Evolutionary conservation across 1,140 invertebrate genomes (phyloP).

Genomic region (Odontomachus brunneus): DNA sequence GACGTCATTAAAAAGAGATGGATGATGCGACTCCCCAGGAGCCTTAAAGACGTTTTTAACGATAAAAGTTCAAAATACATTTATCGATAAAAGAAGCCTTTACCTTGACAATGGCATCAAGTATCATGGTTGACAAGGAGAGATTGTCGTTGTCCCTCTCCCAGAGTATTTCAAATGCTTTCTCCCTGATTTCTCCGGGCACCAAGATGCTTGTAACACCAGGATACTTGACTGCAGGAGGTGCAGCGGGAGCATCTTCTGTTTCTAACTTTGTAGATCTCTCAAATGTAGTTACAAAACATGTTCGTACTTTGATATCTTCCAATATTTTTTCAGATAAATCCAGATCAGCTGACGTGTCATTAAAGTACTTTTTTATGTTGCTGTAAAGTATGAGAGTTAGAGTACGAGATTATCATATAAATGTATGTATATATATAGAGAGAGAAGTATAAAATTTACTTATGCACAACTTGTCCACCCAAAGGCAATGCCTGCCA

Average conservation of each 20-base stretch:
- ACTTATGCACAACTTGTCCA: slow-evolving; percentile 89
- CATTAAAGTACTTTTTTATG: slow-evolving; percentile 75
- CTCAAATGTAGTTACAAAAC: slow-evolving; percentile 93
- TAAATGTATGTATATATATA: background rate
- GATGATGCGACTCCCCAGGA: no score
- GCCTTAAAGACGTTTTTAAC: no score
- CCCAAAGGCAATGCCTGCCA: slow-evolving; percentile 92
- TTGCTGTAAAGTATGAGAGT: slow-evolving; percentile 63
- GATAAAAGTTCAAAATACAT: no score
- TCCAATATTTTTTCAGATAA: slow-evolving; percentile 87
- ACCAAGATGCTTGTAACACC: slow-evolving; percentile 88
- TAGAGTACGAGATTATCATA: background rate
- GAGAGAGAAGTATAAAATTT: slow-evolving; percentile 58
- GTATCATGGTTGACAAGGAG: slow-evolving; percentile 93
- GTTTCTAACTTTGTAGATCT: slow-evolving; percentile 88
- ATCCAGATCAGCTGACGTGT: slow-evolving; percentile 79
- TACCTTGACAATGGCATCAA: slow-evolving; percentile 92
- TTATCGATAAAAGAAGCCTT: no score
- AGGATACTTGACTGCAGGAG: slow-evolving; percentile 90
- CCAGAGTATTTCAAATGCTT: slow-evolving; percentile 93
- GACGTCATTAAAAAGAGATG: no score
- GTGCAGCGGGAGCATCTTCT: slow-evolving; percentile 82
- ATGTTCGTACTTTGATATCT: slow-evolving; percentile 91
- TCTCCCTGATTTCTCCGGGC: slow-evolving; percentile 91
- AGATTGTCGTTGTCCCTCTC: slow-evolving; percentile 93